Conservation (phyloP, 2,888 invertebrate genomes). For the Coelogynopora nodosa region DNA sequence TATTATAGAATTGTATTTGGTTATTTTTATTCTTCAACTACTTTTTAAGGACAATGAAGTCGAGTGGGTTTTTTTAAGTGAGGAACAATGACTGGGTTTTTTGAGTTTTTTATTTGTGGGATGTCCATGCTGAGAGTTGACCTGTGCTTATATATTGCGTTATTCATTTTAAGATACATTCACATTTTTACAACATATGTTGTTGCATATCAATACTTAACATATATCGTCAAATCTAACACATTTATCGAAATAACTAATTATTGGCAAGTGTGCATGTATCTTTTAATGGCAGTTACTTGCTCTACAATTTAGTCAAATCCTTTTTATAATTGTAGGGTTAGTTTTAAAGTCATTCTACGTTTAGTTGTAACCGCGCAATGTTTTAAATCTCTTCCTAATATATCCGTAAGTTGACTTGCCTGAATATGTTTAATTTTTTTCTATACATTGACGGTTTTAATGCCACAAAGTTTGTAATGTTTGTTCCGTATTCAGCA, state of each 20-base stretch:
- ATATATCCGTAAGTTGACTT: background rate
- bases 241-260: background rate
- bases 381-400: background rate
- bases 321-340: background rate
- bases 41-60: constrained; percentile 8
- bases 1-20: background rate
- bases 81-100: constrained; percentile 22
- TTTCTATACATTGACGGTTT: no score
- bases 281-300: background rate
- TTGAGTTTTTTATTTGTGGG: background rate
- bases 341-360: background rate
- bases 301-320: constrained; percentile 4
- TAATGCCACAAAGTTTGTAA: no score
- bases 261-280: background rate
- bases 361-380: no score
- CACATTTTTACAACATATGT: no score
- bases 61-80: background rate
- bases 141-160: background rate
- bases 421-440: background rate
- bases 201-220: no score
- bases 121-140: background rate
- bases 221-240: no score
- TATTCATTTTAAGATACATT: background rate
- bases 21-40: constrained; percentile 15
- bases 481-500: background rate